These are phyloP conservation scores for Aurelia sp. DNA, from an alignment of 30 jellyfish, hydroid and myxozoan species.

Conservation along the genomic window DNA sequence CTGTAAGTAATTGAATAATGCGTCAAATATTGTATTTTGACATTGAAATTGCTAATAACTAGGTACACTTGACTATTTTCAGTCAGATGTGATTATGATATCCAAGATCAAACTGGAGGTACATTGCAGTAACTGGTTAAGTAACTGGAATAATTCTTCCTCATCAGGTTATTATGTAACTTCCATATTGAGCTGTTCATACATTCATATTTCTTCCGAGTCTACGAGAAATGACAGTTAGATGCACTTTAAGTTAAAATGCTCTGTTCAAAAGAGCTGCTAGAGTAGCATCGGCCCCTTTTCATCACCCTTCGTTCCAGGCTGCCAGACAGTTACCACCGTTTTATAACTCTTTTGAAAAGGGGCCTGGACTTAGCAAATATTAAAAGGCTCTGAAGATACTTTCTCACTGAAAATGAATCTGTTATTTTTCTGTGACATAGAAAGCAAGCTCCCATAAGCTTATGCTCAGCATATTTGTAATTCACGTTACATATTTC, in stretches of 20 bases:
- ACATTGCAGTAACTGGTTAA: background rate
- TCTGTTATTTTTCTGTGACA: background rate
- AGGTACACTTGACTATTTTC: background rate
- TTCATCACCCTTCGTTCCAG: background rate
- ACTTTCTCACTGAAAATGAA: background rate
- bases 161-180: too few species aligned
- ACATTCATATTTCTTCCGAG: too few species aligned
- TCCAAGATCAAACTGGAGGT: background rate
- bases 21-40: background rate
- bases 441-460: too few species aligned
- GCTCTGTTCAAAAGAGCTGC: background rate
- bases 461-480: too few species aligned
- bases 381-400: background rate
- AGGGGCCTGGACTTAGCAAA: background rate
- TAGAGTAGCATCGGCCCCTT: constrained; percentile 8
- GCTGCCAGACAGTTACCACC: background rate
- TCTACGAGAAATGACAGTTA: background rate
- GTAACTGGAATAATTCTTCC: too few species aligned
- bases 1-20: background rate
- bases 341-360: background rate
- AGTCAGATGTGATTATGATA: background rate
- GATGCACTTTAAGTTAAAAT: background rate
- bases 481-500: too few species aligned
- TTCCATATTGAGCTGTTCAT: too few species aligned
- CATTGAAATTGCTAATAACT: background rate